phyloP scores from a whole-genome alignment of 2,888 invertebrate genomes.

The Drosophila imparisetae region DNA sequence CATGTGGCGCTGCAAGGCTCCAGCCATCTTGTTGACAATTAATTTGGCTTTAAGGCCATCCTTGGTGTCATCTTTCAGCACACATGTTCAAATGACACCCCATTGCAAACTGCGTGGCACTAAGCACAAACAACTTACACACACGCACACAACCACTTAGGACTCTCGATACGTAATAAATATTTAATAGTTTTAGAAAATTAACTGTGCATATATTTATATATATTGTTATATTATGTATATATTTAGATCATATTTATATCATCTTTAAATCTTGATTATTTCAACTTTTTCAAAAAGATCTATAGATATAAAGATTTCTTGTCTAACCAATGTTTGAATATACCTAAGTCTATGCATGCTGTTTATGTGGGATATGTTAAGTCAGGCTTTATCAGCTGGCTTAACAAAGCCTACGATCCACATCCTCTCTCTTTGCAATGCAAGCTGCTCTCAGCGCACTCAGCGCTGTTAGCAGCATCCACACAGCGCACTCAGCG shows the following conservation, averaged over 20 bases:
- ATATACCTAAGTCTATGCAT: background rate
- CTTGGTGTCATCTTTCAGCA: conserved; percentile 63
- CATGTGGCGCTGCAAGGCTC: conserved; percentile 49
- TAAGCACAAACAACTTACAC: conserved; percentile 15
- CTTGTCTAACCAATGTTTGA: background rate
- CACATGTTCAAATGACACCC: conserved; percentile 29
- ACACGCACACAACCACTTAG: conserved; percentile 46
- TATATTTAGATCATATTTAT: background rate
- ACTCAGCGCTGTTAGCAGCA: no score
- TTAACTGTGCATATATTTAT: background rate
- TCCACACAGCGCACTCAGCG: no score
- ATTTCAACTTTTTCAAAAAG: background rate
- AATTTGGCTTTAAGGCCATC: conserved; percentile 69
- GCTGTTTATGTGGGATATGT: no score
- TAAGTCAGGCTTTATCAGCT: no score
- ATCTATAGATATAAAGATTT: background rate
- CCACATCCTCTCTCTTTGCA: no score
- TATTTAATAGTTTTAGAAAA: conserved; percentile 5
- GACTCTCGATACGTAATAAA: conserved; percentile 1
- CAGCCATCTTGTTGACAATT: conserved; percentile 72
- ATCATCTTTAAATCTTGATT: background rate
- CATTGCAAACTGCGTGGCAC: background rate
- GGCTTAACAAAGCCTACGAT: no score
- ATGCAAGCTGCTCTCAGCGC: no score
- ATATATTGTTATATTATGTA: background rate